Percentiles rank a stretch among this genome's conserved stretches.
phyloP scores from a whole-genome alignment of 1,140 invertebrate species.

The Berghia stephanieae region DNA sequence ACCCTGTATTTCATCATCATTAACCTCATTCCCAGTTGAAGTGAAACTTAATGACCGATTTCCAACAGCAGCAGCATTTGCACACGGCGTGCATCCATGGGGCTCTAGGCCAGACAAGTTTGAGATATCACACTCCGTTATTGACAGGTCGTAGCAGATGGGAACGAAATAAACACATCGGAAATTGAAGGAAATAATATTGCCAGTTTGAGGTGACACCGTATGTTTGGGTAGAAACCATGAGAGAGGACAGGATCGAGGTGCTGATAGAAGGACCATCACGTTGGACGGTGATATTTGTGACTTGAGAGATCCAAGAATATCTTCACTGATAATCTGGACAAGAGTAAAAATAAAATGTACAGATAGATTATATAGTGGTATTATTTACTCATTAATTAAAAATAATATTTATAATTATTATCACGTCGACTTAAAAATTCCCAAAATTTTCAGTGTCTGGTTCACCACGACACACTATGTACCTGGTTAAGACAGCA shows the following conservation, averaged over 20 bases:
- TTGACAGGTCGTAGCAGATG: constrained; percentile 18
- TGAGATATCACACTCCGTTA: not conserved
- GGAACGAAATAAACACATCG: constrained; percentile 20
- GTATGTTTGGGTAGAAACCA: constrained; percentile 15
- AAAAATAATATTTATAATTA: too few species aligned
- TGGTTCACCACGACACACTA: too few species aligned
- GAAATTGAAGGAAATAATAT: constrained; percentile 21
- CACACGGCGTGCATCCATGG: not conserved
- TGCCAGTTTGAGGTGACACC: not conserved
- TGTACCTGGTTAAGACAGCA: too few species aligned
- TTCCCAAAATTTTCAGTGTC: too few species aligned
- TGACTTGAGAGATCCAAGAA: constrained; percentile 3
- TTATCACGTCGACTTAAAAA: too few species aligned
- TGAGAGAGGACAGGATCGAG: constrained; percentile 20
- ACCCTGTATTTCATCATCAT: not conserved
- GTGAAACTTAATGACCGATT: too few species aligned
- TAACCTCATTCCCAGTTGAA: too few species aligned
- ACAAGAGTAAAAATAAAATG: not conserved
- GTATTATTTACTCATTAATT: too few species aligned
- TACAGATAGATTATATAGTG: not conserved
- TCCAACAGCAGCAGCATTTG: not conserved
- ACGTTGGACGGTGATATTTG: constrained; percentile 17
- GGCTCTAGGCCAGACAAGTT: constrained; percentile 13
- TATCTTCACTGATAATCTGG: constrained; percentile 23
- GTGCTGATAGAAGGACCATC: constrained; percentile 10